Conservation (phyloP, 2,797 vertebrate genomes). For the Sciurus carolinensis region DNA sequence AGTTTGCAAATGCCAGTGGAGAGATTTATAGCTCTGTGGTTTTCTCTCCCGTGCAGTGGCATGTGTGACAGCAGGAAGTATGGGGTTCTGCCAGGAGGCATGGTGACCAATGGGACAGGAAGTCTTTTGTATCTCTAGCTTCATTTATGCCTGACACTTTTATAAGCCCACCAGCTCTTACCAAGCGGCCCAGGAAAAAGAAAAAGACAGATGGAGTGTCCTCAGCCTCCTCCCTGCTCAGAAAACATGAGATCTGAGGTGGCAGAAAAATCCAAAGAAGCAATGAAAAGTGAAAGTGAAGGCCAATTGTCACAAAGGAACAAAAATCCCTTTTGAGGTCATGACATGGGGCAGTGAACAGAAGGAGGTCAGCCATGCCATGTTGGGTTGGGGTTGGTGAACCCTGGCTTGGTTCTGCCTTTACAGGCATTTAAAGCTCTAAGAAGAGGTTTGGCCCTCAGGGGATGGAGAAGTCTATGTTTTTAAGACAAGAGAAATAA, state of each 20-base stretch:
- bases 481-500: conserved; percentile 56
- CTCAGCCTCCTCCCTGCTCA: background rate
- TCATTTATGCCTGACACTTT: conserved; percentile 13
- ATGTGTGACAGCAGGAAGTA: conserved; percentile 60
- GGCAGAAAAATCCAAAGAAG: background rate
- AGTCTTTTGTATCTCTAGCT: conserved; percentile 57
- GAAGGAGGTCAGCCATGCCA: background rate
- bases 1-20: conserved; percentile 7
- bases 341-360: background rate
- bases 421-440: background rate
- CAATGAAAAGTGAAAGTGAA: background rate
- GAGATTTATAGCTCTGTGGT: conserved; percentile 65
- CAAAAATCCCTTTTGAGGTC: background rate
- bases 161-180: conserved; percentile 14
- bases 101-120: conserved; percentile 65
- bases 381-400: background rate
- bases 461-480: background rate
- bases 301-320: background rate
- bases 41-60: conserved; percentile 14
- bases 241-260: background rate
- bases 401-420: background rate
- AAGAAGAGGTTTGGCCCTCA: background rate
- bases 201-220: background rate
- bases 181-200: background rate
- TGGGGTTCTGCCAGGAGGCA: conserved; percentile 44